phyloP scores from a whole-genome alignment of 2,113 vertebrate genomes.

The Pseudolaguvia tuberculata region DNA sequence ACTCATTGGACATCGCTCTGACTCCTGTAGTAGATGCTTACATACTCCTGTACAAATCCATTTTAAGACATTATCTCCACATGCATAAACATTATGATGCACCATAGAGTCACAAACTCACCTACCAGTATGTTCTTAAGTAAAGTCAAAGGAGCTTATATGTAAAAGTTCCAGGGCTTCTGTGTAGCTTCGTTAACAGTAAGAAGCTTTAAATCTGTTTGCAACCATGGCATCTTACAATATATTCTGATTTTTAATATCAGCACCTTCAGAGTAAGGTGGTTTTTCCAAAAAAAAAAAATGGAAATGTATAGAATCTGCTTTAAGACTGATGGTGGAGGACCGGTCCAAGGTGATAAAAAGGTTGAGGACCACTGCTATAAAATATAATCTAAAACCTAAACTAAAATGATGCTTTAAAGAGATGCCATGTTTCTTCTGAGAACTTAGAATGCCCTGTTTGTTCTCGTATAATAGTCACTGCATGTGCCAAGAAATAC shows the following conservation, averaged over 20 bases:
- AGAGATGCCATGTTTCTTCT: not conserved
- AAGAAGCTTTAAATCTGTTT: too few species aligned
- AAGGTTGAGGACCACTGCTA: too few species aligned
- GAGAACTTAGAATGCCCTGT: not conserved
- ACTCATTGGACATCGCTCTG: too few species aligned
- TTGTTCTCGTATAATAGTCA: constrained; percentile 46
- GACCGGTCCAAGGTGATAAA: too few species aligned
- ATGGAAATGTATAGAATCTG: not conserved
- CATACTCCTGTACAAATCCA: not conserved
- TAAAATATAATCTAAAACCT: too few species aligned
- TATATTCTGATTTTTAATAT: not conserved
- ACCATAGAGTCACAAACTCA: not conserved
- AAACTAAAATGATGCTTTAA: not conserved
- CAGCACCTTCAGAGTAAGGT: not conserved
- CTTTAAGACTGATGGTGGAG: too few species aligned
- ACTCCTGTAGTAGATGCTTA: too few species aligned
- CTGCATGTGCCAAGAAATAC: constrained; percentile 64
- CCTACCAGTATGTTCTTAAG: not conserved
- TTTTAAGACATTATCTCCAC: not conserved
- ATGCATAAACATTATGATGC: not conserved
- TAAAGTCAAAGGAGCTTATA: not conserved
- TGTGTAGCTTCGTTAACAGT: too few species aligned
- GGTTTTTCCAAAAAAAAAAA: not conserved
- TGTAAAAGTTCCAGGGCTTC: too few species aligned
- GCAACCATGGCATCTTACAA: not conserved